A percentile compares a stretch with the other conserved stretches of the same genome.
phyloP scores from a whole-genome alignment of 2,113 vertebrate species.

The Maccullochella peelii region DNA sequence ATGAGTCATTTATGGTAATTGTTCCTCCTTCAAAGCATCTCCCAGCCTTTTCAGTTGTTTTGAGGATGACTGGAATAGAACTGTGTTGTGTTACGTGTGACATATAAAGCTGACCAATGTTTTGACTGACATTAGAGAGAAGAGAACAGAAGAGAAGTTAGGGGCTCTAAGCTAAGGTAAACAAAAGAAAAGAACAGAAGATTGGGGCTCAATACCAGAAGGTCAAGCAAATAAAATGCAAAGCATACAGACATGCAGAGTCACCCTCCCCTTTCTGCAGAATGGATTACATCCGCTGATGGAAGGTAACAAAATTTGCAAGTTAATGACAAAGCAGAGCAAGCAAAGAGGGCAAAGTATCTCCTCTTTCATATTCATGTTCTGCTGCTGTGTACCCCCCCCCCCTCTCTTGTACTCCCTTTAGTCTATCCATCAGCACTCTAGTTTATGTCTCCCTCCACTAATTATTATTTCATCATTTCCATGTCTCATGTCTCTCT shows the following conservation, averaged over 20 bases:
- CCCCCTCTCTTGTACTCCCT: constrained; percentile 4
- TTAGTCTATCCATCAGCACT: constrained; percentile 46
- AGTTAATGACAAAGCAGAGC: constrained; percentile 74
- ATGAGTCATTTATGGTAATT: constrained; percentile 19
- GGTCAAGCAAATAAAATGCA: constrained; percentile 63
- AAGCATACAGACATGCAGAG: constrained; percentile 41
- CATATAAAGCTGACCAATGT: background rate
- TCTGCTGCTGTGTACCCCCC: constrained; percentile 52
- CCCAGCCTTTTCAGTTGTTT: background rate
- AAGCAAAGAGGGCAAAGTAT: constrained; percentile 76
- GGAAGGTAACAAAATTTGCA: constrained; percentile 67
- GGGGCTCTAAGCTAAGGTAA: background rate
- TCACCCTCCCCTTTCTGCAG: constrained; percentile 36
- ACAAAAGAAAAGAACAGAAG: constrained; percentile 23
- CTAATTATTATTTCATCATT: constrained; percentile 65
- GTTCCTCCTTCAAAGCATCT: background rate
- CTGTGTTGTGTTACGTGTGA: background rate
- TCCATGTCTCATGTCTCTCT: constrained; percentile 53
- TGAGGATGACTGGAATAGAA: background rate
- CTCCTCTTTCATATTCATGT: constrained; percentile 82
- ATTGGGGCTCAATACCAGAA: constrained; percentile 38
- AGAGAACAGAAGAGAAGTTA: background rate
- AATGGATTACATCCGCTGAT: constrained; percentile 59
- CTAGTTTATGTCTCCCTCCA: constrained; percentile 50
- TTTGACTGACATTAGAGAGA: background rate